phyloP scores from a whole-genome alignment of 2,113 vertebrate genomes.

The Cynoglossus semilaevis region DNA sequence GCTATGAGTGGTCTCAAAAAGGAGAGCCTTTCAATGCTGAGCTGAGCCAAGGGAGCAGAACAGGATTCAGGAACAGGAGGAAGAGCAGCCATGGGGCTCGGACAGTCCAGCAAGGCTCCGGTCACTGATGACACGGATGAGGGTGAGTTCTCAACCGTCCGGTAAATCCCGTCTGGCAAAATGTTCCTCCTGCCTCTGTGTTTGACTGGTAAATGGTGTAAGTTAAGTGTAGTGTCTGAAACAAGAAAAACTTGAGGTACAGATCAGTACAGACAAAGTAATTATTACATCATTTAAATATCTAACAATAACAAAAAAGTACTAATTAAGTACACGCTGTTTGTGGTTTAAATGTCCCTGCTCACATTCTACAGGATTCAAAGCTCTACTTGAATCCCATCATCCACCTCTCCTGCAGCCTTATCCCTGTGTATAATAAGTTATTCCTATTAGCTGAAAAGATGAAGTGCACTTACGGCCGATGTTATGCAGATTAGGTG shows the following conservation, averaged over 20 bases:
- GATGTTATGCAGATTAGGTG: conserved; percentile 25
- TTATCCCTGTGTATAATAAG: background rate
- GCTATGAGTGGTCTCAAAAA: conserved; percentile 57
- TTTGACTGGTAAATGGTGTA: background rate
- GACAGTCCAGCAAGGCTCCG: conserved; percentile 85
- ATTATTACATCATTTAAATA: too few relatives aligned
- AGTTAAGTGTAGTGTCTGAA: background rate
- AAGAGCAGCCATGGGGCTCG: conserved; percentile 86
- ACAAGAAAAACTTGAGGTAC: too few relatives aligned
- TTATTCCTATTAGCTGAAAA: conserved; percentile 8
- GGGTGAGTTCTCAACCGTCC: conserved; percentile 75
- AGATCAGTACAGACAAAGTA: too few relatives aligned
- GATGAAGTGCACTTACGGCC: conserved; percentile 15
- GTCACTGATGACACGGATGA: conserved; percentile 79
- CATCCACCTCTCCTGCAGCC: background rate
- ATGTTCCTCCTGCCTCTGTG: background rate
- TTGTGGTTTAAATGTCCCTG: too few relatives aligned
- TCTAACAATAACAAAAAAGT: too few relatives aligned
- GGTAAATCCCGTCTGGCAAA: background rate
- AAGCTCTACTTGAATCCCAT: background rate
- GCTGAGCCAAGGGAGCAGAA: conserved; percentile 47
- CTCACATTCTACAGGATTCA: too few relatives aligned
- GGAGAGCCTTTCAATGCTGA: conserved; percentile 53
- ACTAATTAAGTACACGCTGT: too few relatives aligned
- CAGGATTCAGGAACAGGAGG: conserved; percentile 26